Base-by-base conservation (phyloP, 1,140 invertebrate genomes). In the Lamellibrachia luymesi region DNA sequence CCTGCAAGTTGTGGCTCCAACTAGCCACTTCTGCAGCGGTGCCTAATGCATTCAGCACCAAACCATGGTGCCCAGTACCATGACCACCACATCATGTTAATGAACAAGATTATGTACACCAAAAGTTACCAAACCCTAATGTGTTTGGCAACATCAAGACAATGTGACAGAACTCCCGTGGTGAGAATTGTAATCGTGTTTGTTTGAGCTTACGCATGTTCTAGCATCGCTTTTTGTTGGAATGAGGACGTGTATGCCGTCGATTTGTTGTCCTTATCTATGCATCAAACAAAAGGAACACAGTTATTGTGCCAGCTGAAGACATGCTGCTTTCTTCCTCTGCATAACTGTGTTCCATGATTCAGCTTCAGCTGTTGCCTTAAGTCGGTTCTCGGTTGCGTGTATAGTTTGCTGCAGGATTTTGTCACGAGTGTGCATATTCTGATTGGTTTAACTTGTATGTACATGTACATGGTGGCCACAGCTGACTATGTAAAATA, bases 341-440 rank as follows among this genome's bases (percentile, higher is more conserved):
- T 80, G 64, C 64, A 2, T 80, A 10, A 17, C 13, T 17, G 6
- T 80, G 64, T 80, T 80, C 64, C 64, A 17, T 4, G 25, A 2
- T 80, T 80, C 17, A 80, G 17, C 64, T 80, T 80, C 64, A 80
- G 64, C 64, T 80, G 64, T 22, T 80, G 64, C 64, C 64, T 80
- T 80, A 80, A 80, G 64, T 80, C 64, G 7, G 64, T 80, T 80
- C 64, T 80, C 64, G 25, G 64, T 80, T 80, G 64, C 64, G 17
- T 80, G 64, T 80, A 80, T 80, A 80, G 25, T 80, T 80, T 80
- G 64, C 64, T 80, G 64, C 64, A 80, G 64, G 64, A 80, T 80
- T 80, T 80, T 22, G 64, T 22, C 13, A 22, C 25, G 64, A 80
- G 25, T 80, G 64, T 80, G 64, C 4, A 17, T 80, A 80, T 10